Conservation (phyloP, 1,140 invertebrate genomes). For the Lasaia peninsularis region DNA sequence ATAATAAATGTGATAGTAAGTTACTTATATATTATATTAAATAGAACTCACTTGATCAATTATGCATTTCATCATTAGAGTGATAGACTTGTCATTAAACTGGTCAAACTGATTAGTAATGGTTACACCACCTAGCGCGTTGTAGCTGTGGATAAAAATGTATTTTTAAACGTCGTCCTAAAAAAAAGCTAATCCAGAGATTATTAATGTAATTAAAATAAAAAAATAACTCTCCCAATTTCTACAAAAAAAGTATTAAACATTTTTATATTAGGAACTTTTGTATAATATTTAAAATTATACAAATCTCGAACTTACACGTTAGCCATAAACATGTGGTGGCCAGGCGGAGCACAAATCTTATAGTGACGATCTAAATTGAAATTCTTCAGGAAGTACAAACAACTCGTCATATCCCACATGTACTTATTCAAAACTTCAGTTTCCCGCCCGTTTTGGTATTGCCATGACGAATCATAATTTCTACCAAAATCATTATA, state of each 20-base stretch:
- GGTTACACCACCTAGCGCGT: conserved; percentile 54
- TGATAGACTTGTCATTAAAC: conserved; percentile 44
- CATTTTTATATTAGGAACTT: not conserved
- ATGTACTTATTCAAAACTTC: conserved; percentile 71
- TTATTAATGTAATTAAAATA: too few relatives aligned
- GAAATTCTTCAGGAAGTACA: conserved; percentile 81
- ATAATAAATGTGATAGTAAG: too few relatives aligned
- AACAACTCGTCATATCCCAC: conserved; percentile 81
- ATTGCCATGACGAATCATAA: conserved; percentile 30
- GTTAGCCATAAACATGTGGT: conserved; percentile 74
- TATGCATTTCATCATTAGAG: conserved; percentile 78
- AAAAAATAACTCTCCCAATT: too few relatives aligned
- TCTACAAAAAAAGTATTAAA: not conserved
- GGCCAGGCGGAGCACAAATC: conserved; percentile 80
- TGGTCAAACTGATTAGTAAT: conserved; percentile 41
- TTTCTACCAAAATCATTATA: conserved; percentile 9
- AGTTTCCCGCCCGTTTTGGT: conserved; percentile 27
- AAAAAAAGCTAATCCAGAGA: too few relatives aligned
- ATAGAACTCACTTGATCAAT: conserved; percentile 72
- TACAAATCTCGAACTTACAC: too few relatives aligned
- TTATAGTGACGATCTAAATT: conserved; percentile 81
- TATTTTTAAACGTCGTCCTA: not conserved
- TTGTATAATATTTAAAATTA: too few relatives aligned
- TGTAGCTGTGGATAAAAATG: conserved; percentile 47
- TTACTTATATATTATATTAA: too few relatives aligned